phyloP scores from a whole-genome alignment of 2,888 invertebrate species.

The Fragum whitleyi region DNA sequence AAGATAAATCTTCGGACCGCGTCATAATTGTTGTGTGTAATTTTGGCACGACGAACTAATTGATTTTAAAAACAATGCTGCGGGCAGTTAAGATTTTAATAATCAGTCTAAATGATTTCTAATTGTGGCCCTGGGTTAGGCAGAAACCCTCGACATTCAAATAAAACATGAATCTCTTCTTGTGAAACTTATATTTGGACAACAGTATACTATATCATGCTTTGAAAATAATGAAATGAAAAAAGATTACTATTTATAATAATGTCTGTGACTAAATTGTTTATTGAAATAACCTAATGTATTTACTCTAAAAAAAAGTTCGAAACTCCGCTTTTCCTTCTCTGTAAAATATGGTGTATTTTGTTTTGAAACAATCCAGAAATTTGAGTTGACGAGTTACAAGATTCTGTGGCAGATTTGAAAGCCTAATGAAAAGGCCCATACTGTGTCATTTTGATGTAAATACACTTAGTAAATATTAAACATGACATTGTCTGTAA shows the following conservation, averaged over 20 bases:
- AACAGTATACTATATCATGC: too few species aligned
- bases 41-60: constrained; percentile 26
- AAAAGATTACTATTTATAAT: too few species aligned
- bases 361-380: not conserved
- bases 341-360: not conserved
- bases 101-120: constrained; percentile 18
- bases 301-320: too few species aligned
- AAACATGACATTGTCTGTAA: not conserved
- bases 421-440: not conserved
- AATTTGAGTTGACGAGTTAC: not conserved
- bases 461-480: constrained; percentile 1
- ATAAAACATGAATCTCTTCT: not conserved
- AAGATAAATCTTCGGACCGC: not conserved
- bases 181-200: too few species aligned
- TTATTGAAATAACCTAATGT: too few species aligned
- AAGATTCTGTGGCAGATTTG: not conserved
- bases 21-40: constrained; percentile 5
- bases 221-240: too few species aligned
- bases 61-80: constrained; percentile 29
- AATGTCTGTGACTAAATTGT: too few species aligned
- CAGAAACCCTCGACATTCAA: not conserved
- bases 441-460: not conserved
- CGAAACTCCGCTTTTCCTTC: too few species aligned
- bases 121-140: constrained; percentile 12
- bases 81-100: constrained; percentile 23